phyloP scores from a whole-genome alignment of 2,113 vertebrate species.

The Caracal caracal region DNA sequence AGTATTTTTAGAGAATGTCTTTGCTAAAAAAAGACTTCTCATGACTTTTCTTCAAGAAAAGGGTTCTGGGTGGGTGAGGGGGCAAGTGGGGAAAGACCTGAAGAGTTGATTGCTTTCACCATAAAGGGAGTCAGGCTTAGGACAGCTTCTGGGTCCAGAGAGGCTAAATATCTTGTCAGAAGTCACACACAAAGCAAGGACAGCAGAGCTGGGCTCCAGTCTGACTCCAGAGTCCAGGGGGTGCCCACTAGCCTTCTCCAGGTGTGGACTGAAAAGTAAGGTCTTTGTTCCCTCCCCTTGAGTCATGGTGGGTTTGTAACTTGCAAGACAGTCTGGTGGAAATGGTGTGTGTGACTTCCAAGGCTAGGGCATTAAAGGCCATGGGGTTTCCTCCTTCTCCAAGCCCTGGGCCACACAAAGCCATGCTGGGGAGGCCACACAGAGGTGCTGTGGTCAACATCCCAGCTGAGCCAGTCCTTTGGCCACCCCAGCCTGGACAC shows the following conservation, averaged over 20 bases:
- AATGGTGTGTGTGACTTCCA: background rate
- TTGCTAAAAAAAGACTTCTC: background rate
- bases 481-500: background rate
- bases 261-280: background rate
- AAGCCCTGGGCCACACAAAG: background rate
- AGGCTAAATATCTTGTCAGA: background rate
- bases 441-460: background rate
- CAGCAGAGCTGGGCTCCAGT: background rate
- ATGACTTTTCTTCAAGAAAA: too few relatives aligned
- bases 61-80: too few relatives aligned
- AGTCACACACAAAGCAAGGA: background rate
- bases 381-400: background rate
- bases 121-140: background rate
- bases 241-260: background rate
- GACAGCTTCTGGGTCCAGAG: background rate
- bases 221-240: background rate
- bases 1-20: slow-evolving; percentile 6
- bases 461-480: background rate
- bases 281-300: background rate
- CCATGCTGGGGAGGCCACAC: background rate
- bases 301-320: background rate
- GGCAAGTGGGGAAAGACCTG: background rate
- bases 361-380: background rate
- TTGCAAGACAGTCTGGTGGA: background rate
- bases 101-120: background rate